These are phyloP conservation scores for Tenthredo distinguenda DNA, from an alignment of 2,888 invertebrate genomes.

Conservation along the genomic window DNA sequence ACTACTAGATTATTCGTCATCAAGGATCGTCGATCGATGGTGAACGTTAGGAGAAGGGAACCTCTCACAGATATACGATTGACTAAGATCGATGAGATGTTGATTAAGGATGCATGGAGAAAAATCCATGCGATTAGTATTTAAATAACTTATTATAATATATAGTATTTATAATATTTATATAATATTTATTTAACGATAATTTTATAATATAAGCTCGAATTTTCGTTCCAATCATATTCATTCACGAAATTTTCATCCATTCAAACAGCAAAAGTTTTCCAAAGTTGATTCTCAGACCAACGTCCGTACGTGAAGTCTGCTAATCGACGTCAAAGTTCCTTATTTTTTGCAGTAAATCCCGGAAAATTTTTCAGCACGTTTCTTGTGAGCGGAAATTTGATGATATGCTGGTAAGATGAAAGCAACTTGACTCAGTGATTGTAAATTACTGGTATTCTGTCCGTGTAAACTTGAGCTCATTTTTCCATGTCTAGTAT, in stretches of 20 bases:
- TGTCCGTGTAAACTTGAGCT: background rate
- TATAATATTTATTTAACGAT: background rate
- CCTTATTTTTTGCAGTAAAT: background rate
- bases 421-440: background rate
- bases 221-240: background rate
- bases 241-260: background rate
- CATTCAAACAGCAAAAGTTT: background rate
- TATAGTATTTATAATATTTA: too few species aligned
- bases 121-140: background rate
- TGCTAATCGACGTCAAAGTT: background rate
- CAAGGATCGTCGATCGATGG: background rate
- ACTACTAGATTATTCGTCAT: background rate
- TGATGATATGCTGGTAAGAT: background rate
- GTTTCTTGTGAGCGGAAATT: background rate
- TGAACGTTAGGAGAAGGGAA: background rate
- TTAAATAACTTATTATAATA: background rate
- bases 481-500: background rate
- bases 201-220: background rate
- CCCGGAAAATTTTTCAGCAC: background rate
- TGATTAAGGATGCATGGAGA: background rate
- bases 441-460: background rate
- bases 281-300: background rate
- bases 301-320: background rate
- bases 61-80: background rate
- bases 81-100: background rate